A percentile compares a stretch with the other conserved stretches of the same genome.
Evolutionary conservation across 1,140 invertebrate genomes (phyloP).

Genomic region (Bombus breviceps): DNA sequence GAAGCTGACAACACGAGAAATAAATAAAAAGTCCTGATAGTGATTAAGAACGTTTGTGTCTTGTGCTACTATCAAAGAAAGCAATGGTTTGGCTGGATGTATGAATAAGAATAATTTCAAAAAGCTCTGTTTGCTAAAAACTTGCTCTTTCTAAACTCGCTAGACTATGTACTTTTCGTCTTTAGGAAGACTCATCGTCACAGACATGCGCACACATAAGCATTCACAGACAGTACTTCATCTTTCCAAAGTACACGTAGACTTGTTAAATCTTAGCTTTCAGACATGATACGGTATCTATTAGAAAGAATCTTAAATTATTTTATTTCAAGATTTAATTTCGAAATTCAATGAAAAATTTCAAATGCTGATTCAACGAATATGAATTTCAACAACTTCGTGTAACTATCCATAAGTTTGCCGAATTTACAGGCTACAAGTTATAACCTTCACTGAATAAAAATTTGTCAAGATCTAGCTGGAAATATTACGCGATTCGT

Average conservation of each 20-base stretch:
- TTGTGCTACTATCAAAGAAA: not conserved
- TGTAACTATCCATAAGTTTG: not conserved
- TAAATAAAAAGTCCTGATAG: not conserved
- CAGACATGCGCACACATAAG: not conserved
- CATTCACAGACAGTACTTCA: not conserved
- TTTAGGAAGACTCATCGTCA: not conserved
- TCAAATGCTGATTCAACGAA: not conserved
- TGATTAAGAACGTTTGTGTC: not conserved
- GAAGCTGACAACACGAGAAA: not conserved
- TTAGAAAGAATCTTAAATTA: not conserved
- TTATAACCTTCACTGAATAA: too few relatives aligned
- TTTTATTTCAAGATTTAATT: not conserved
- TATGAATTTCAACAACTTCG: not conserved
- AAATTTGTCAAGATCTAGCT: too few relatives aligned
- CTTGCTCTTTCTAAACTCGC: slow-evolving; percentile 9
- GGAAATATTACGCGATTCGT: too few relatives aligned
- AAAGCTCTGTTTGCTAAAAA: not conserved
- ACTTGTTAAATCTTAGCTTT: not conserved
- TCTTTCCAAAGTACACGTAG: slow-evolving; percentile 1
- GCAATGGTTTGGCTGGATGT: too few relatives aligned
- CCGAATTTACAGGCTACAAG: too few relatives aligned
- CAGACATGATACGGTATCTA: not conserved
- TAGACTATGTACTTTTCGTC: slow-evolving; percentile 2
- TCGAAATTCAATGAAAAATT: not conserved
- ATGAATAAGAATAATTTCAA: not conserved